Conservation (phyloP, 2,888 invertebrate genomes). For the Tetropium fuscum region DNA sequence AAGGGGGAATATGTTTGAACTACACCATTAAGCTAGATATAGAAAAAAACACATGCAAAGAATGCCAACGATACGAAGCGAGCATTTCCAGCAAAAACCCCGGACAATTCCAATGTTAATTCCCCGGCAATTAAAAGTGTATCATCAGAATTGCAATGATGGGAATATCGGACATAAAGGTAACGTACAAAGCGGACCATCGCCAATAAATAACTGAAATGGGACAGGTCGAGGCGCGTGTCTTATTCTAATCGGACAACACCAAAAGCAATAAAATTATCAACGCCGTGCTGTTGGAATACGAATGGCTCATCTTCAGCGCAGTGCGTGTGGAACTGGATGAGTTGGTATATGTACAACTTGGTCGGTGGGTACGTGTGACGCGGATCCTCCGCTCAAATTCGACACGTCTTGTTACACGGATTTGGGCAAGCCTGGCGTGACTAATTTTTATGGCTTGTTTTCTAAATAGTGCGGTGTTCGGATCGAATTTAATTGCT, state of each 20-base stretch:
- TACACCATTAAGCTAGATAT: too few relatives aligned
- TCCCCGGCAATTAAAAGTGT: constrained; percentile 41
- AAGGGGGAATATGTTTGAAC: too few relatives aligned
- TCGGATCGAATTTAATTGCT: constrained; percentile 53
- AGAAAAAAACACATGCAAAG: too few relatives aligned
- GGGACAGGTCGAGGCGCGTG: constrained; percentile 58
- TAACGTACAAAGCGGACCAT: constrained; percentile 52
- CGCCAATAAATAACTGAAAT: constrained; percentile 56
- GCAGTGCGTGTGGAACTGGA: constrained; percentile 47
- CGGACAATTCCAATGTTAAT: constrained; percentile 18
- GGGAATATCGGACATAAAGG: constrained; percentile 60
- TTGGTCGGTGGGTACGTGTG: constrained; percentile 20
- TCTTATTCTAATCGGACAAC: constrained; percentile 62
- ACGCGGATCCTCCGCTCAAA: constrained; percentile 36
- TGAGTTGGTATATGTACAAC: constrained; percentile 26
- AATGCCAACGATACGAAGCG: too few relatives aligned
- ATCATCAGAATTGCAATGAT: constrained; percentile 52
- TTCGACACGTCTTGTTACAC: constrained; percentile 57
- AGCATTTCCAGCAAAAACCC: background rate
- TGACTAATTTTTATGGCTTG: constrained; percentile 58
- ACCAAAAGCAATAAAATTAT: constrained; percentile 65
- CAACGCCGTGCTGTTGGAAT: constrained; percentile 63
- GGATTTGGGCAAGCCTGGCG: constrained; percentile 52
- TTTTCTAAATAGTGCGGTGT: constrained; percentile 48
- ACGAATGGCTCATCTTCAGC: constrained; percentile 63